Evolutionary conservation across 2,797 vertebrate genomes (phyloP), one percentile per base, ranked within the genome.

Genomic region (Hippoglossus hippoglossus): DNA sequence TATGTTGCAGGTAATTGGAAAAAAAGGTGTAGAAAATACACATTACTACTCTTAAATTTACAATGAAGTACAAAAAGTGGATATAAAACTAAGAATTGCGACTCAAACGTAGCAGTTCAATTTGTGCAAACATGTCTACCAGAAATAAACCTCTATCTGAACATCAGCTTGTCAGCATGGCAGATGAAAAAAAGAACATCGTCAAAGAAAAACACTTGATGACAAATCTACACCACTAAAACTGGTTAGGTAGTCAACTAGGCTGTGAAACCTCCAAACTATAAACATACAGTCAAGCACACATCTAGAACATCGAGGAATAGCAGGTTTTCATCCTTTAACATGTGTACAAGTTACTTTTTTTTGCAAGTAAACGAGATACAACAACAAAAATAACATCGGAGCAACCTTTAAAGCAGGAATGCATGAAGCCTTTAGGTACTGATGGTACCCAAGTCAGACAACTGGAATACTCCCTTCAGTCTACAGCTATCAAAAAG

Each of bases 241-340:
- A 90, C 82, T 87, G 88, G 86, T 91, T 85, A 93, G 90, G 89
- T 91, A 91, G 92, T 89, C 85, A 87, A 87, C 86, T 79, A 82
- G 73, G 79, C 63, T 7, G 74, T 72, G 54, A 80, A 78, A 81
- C 71, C 73, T 80, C 67, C 67, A 73, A 86, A 74, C 84, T 86
- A 81, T 73, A 78, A 81, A 89, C 64, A 82, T 41, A 71, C 56
- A 31, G 52, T 81, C 57, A 75, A 75, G 63, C 79, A 81, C 67
- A 81, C 70, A 63, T 68, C 76, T 79, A 80, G 16, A 79, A 76
- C 41, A 63, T 72, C 34, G 53, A 82, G 22, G 53, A 80, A 67
- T 53, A 67, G 80, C 34, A 41, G 75, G 65, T 57, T 44, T 67
- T 55, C 25, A 64, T 72, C 65, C 61, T 68, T 75, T 36, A 87